Evolutionary conservation across 23 tunicate species (phyloP), one percentile per base, ranked within the genome.

Genomic region (Trididemnum nubilum): DNA sequence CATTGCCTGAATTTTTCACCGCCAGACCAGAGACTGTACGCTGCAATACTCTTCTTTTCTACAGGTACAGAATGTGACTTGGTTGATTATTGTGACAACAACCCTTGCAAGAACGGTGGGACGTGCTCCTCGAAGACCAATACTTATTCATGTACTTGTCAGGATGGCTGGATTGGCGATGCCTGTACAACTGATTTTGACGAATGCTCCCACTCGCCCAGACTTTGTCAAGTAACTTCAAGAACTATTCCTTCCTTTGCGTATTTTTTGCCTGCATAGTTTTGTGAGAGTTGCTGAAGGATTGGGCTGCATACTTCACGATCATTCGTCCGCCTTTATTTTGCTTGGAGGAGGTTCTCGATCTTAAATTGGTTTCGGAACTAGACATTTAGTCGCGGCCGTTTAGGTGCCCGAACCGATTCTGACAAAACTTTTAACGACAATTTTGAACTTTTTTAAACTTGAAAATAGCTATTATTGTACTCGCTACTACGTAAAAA

Each of bases 101-200:
- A 69, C 34, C 92, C 92, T 0, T 91, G 97, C 85, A 18, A 37
- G 30, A 40, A 82, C 33, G 88, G 86, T 9, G 82, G 80, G 0
- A 51, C 34, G 22, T 87, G 97, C 72, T 49, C 85, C 33, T 59
- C 64, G 26, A 5, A 21, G 33, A 38, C 36, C 35, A 85, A 63
- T 40, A 74, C 64, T 22, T 74, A 51, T 38, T 21, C 50, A 3
- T 90, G 96, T 51, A 27, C 77, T 18, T 90, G 96, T 40, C 23
- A 40, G 15, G 67, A 63, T n/a, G 86, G 86, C 2, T 90, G 75
- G 65, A 27, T 40, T n/a, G 97, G 97, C 26, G 89, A 81, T 28
- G 86, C 84, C 0, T 91, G 97, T 60, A 82, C 75, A 15, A 82
- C 67, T 35, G 97, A 91, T 67, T 57, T 66, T 54, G 63, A 91